phyloP scores from a whole-genome alignment of 2,797 vertebrate species.

The Dicrostonyx torquatus region DNA sequence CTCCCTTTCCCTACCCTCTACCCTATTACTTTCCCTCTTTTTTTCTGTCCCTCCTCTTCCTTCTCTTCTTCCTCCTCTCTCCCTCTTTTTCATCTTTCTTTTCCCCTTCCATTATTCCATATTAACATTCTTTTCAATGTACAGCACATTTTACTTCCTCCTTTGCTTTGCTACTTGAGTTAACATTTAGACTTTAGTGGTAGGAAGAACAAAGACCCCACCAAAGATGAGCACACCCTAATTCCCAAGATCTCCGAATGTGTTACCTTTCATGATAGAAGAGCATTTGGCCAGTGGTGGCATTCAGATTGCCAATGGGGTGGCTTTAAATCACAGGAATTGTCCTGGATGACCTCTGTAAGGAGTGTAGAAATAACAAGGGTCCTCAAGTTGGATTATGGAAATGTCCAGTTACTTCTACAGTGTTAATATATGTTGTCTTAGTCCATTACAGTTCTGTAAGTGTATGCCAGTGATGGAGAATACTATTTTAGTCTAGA shows the following conservation, averaged over 20 bases:
- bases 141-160: background rate
- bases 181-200: background rate
- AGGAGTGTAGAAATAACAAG: background rate
- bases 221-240: background rate
- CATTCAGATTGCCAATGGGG: background rate
- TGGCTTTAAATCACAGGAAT: background rate
- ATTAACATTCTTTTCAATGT: background rate
- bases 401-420: background rate
- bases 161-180: background rate
- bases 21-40: background rate
- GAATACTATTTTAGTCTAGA: background rate
- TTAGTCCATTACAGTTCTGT: background rate
- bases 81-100: background rate
- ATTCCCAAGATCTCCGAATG: background rate
- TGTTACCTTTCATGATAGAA: background rate
- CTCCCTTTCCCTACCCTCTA: rapidly evolving
- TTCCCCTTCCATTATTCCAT: background rate
- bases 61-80: background rate
- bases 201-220: background rate
- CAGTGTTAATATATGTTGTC: too few relatives aligned
- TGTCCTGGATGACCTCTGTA: background rate
- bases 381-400: background rate
- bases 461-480: background rate
- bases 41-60: background rate
- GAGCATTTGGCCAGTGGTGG: background rate